These are phyloP conservation scores for human DNA, from an alignment of 2,113 vertebrate genomes.

Conservation along the genomic window GRCh38 chr6:169177501-169178000, in stretches of 20 bases:
- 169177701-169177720: not conserved
- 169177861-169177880: not conserved
- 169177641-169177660: too few relatives aligned
- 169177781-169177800: not conserved
- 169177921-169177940: accelerated
- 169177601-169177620: accelerated
- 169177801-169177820: not conserved
- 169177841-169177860: not conserved
- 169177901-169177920: accelerated
- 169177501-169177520: not conserved
- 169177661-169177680: not conserved
- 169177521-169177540: accelerated
- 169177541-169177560: accelerated
- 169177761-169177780: not conserved
- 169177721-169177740: accelerated
- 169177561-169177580: accelerated
- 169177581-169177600: accelerated
- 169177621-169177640: not conserved
- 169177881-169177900: not conserved
- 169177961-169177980: accelerated
- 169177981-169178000: accelerated
- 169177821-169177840: not conserved
- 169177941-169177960: accelerated
- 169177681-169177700: accelerated
- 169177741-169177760: not conserved